Evolutionary conservation across 2,888 invertebrate species (phyloP), one percentile per base, ranked within the genome.

Genomic region (Apotomis capreana): DNA sequence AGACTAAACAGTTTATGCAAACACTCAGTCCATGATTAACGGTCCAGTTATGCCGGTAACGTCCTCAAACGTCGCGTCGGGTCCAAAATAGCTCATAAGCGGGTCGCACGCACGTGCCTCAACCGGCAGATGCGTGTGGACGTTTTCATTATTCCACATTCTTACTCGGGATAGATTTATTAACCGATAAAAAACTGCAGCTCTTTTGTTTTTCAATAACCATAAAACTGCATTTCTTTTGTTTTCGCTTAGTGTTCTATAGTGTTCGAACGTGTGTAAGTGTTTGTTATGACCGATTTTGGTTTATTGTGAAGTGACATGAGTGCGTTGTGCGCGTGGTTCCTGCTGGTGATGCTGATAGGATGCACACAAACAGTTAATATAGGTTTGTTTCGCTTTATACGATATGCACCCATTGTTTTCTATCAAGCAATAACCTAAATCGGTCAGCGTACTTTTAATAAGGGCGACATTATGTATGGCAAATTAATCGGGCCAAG

Each of bases 61-160:
- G 62, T 68, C 62, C 68, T 72, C 68, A 58, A 57, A 61, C n/a
- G 70, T 55, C 65, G 26, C 61, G 49, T 15, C 57, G 65, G 13
- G 68, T 68, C 52, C 62, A 72, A 72, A 72, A 72, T 72, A 72
- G 71, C 62, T 72, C 71, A 58, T 58, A 72, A 72, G 71, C 71
- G 58, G 71, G 71, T 72, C 71, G 71, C 51, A 37, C 68, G 62
- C 71, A 68, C 68, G 62, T 68, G 70, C 54, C 60, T 26, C 37
- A 44, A 58, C 68, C 59, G 52, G 51, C 68, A 9, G 13, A 58
- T 8, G 37, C 44, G 49, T 68, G 37, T 61, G 46, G 46, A 61
- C 26, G 51, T 26, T 59, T 68, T 51, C 51, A 59, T 36, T 46
- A 65, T 26, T 9, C 54, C 61, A 6, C 36, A 54, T 15, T 10